These are phyloP conservation scores for Lacanobia oleracea DNA, from an alignment of 2,888 invertebrate species.

Conservation along the genomic window DNA sequence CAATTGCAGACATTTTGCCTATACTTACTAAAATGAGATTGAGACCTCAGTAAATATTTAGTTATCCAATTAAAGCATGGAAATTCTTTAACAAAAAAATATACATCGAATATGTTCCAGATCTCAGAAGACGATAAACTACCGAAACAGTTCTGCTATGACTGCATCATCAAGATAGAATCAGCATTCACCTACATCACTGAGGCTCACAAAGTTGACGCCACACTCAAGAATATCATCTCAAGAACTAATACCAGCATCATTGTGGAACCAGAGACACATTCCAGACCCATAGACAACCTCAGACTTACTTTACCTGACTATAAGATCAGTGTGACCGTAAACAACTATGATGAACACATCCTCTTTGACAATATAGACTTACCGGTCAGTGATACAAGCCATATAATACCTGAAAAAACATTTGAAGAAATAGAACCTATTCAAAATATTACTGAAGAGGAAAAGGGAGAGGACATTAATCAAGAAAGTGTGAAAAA, in stretches of 20 bases:
- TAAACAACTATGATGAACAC: constrained; percentile 65
- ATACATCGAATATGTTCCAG: constrained; percentile 66
- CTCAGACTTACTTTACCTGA: constrained; percentile 77
- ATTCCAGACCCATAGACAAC: constrained; percentile 57
- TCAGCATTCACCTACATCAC: constrained; percentile 87
- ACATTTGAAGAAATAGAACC: constrained; percentile 38
- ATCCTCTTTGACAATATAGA: constrained; percentile 57
- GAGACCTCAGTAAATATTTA: too few relatives aligned
- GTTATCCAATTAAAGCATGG: neutral
- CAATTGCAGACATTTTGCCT: too few relatives aligned
- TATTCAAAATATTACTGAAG: constrained; percentile 35
- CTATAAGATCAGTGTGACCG: constrained; percentile 76
- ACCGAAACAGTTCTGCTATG: constrained; percentile 88
- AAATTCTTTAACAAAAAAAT: neutral
- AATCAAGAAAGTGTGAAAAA: constrained; percentile 42
- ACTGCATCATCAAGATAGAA: constrained; percentile 87
- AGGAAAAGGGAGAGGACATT: constrained; percentile 34
- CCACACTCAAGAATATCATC: constrained; percentile 80
- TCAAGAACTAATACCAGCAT: constrained; percentile 76
- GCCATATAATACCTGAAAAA: constrained; percentile 27
- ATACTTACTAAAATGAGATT: too few relatives aligned
- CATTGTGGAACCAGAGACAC: constrained; percentile 76
- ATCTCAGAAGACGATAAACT: constrained; percentile 81
- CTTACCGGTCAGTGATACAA: constrained; percentile 19
- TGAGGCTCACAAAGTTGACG: constrained; percentile 81